Base-by-base conservation (phyloP, 2,888 invertebrate species). In the Trissolcus japonicus region DNA sequence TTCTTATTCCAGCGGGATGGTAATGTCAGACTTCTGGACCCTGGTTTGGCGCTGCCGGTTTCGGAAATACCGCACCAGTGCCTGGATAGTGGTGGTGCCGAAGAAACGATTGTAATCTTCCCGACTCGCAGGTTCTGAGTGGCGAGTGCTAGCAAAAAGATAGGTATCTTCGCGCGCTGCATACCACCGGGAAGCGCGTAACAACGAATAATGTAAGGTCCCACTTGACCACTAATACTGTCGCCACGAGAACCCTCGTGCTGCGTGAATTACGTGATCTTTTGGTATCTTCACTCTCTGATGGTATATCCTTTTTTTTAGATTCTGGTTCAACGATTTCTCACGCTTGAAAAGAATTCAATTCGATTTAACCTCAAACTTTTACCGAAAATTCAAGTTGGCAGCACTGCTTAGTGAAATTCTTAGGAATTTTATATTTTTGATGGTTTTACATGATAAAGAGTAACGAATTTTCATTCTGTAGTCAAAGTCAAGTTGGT, bases 211-310 rank as follows among this genome's bases (percentile, higher is more conserved):
- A 87, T 84, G 85, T 83, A 86, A 85, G 84, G 81, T 81, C 85
- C 87, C 86, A 87, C 86, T 87, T 87, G 87, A 84, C 86, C 83
- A 85, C 87, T 87, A 88, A 87, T 87, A 86, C 85, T 86, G 86
- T 87, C 86, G 85, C 86, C 86, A 86, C 85, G 11, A 35, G 35
- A 35, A 35, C 9, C 35, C 35, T 7, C 35, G 35, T 35, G 35
- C 35, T 35, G 35, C 35, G 35, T 35, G 11, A 35, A 35, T 35
- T 35, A 35, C 35, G 9, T 11, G 9, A 9, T 35, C 35, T 35
- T 35, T 35, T 35, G 35, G 35, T 35, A 35, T 35, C 35, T 35
- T 35, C 35, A 6, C 11, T 35, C 35, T 35, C 35, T 35, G 35
- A 35, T 25, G 4, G 25, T 35, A 35, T 35, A 35, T 9, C 0